Evolutionary conservation across 2,888 invertebrate species (phyloP), one percentile per base, ranked within the genome.

Genomic region (Nomada fabriciana): DNA sequence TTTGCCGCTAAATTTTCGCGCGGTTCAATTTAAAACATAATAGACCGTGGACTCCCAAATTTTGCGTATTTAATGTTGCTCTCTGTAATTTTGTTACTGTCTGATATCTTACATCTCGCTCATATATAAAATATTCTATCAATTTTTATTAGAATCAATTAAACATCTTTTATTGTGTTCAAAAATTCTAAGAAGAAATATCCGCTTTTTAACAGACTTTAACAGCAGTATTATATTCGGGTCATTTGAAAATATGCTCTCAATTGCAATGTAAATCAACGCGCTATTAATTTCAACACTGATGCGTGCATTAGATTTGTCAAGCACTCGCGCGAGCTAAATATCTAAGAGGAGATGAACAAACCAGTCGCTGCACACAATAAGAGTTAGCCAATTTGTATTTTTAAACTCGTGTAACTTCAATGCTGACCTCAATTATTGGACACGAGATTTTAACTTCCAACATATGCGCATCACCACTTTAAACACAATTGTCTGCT

Each of bases 381-480:
- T 53, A 65, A 63, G 36, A 42, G 72, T 73, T 59, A 60, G 82
- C 73, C 67, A 67, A 80, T 68, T 78, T 68, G 50, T 79, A 86
- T 86, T 84, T 85, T 84, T 77, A 75, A 63, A 67, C 67, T 55
- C 52, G 25, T 43, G 69, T n/a, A 59, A 69, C 73, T 74, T 74
- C 74, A 70, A 36, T 50, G 70, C 25, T 69, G 65, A 55, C 68
- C 69, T 70, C 69, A 78, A 81, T 75, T 82, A 70, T 65, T 74
- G 23, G 61, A 36, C 64, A 15, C 74, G 47, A 65, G 53, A 67
- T 65, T 65, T 70, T 70, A 79, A 74, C 59, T 20, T 29, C n/a
- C 23, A 70, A 20, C 42, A 25, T 18, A 25, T 15, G 23, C 20
- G 50, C 20, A 25, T 60, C 23, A 13, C 10, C 36, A 42, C 42